A percentile compares a stretch with the other conserved stretches of the same genome.
These are phyloP conservation scores for Xiphorhynchus erythropygius DNA, from an alignment of 2,797 vertebrate genomes.

Conservation along the genomic window DNA sequence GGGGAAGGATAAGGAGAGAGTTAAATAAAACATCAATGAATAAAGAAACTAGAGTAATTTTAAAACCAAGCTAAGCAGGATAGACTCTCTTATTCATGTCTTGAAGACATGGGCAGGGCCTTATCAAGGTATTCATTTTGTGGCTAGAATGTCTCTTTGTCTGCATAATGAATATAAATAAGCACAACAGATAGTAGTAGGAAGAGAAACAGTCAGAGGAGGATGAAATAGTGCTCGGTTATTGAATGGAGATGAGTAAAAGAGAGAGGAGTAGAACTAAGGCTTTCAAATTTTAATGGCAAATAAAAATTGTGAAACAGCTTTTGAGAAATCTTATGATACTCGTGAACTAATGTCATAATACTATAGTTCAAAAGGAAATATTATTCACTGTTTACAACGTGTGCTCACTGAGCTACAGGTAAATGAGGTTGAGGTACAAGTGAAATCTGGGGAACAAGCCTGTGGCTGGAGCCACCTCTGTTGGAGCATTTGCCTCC, in stretches of 20 bases:
- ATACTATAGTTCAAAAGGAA: background rate
- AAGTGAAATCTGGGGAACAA: background rate
- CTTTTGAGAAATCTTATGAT: background rate
- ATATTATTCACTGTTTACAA: background rate
- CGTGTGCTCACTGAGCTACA: background rate
- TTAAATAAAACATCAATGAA: background rate
- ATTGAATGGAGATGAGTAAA: background rate
- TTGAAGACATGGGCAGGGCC: background rate
- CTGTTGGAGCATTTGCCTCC: rapidly evolving
- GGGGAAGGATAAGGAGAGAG: background rate
- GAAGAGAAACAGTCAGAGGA: background rate
- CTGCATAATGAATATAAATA: background rate
- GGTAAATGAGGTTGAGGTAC: background rate
- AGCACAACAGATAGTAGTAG: background rate
- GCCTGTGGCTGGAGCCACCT: background rate
- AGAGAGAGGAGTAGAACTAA: background rate
- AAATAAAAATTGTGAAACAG: background rate
- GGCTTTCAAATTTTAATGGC: background rate
- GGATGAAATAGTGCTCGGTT: background rate
- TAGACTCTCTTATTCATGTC: background rate
- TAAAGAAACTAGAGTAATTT: background rate
- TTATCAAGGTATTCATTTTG: background rate
- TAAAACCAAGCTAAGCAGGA: background rate
- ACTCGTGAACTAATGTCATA: background rate
- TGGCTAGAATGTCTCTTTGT: background rate